Conservation (phyloP, 2,797 vertebrate species). For the Margarornis squamiger region DNA sequence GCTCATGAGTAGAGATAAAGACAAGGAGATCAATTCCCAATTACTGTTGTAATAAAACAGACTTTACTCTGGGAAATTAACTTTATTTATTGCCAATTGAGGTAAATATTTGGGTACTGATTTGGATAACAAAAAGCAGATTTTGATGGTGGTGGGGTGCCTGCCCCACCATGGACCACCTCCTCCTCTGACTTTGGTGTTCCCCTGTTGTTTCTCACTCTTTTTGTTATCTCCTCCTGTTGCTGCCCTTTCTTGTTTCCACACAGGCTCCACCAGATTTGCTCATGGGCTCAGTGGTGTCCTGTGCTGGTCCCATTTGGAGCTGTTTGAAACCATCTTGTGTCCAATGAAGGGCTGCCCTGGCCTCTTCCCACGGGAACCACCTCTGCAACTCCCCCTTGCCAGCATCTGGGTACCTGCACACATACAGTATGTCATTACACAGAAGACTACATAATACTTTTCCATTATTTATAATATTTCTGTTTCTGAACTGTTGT, state of each 20-base stretch:
- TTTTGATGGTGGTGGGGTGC: background rate
- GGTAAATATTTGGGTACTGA: background rate
- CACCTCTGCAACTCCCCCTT: background rate
- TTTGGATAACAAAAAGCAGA: background rate
- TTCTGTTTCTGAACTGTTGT: background rate
- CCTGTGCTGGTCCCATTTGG: background rate
- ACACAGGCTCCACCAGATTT: background rate
- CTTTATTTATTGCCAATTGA: background rate
- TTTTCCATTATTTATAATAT: background rate
- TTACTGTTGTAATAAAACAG: background rate
- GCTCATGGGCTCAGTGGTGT: background rate
- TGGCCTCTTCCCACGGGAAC: background rate
- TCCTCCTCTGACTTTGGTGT: background rate
- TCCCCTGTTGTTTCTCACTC: background rate
- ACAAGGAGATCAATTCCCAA: background rate
- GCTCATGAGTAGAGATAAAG: background rate
- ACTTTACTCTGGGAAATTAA: background rate
- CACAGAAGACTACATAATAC: background rate
- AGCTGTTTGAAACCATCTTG: background rate
- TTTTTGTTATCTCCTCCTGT: background rate
- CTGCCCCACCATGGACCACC: background rate
- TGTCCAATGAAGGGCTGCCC: accelerated
- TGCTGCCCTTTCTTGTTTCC: background rate
- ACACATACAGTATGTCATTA: too few species aligned
- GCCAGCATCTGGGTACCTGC: background rate